Base-by-base conservation (phyloP, 2,797 vertebrate species). In the Poeciliopsis turneri region DNA sequence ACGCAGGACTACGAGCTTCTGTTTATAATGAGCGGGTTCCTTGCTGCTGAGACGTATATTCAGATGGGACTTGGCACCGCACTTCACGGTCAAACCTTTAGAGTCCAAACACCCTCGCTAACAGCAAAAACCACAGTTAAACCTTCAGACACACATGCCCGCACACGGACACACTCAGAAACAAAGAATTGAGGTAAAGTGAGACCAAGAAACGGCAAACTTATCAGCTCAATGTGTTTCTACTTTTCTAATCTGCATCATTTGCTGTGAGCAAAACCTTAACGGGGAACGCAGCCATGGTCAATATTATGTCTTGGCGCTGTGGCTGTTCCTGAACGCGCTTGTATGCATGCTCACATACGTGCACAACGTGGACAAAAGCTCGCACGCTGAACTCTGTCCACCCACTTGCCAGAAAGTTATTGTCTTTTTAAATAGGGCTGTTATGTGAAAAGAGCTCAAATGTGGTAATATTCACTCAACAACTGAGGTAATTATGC, bases 231-330 rank as follows among this genome's bases (percentile, higher is more conserved):
- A 95, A 95, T 94, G 92, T 96, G 94, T 93, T 95, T 95, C 92
- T 94, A 94, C 93, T 94, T 95, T 94, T 93, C 92, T 94, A 94
- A 95, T 96, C 94, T 93, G 92, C 92, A 95, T 94, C 92, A 95
- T 95, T 95, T 95, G 95, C 94, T 94, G 93, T 89, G 87, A 91
- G 91, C 90, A 93, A 92, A 93, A 92, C 90, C 86, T 91, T 87
- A 93, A 90, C 46, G 86, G 88, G 94, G 93, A 95, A 94, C 83
- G 46, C 68, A 85, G 94, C 94, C 95, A 96, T 84, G 90, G 91
- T 94, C 94, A 95, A 95, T 94, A 95, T 95, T 95, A 92, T 95
- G 92, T 92, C 92, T 95, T 94, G 94, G 94, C 93, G 75, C 87
- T 71, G 87, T 78, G 83, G 87, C 84, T 90, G 83, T 92, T 92